Percentiles rank a stretch among this genome's conserved stretches.
Evolutionary conservation across 35 echinoderm and acorn worm genomes (phyloP).

Genomic region (Holothuria glaberrima): DNA sequence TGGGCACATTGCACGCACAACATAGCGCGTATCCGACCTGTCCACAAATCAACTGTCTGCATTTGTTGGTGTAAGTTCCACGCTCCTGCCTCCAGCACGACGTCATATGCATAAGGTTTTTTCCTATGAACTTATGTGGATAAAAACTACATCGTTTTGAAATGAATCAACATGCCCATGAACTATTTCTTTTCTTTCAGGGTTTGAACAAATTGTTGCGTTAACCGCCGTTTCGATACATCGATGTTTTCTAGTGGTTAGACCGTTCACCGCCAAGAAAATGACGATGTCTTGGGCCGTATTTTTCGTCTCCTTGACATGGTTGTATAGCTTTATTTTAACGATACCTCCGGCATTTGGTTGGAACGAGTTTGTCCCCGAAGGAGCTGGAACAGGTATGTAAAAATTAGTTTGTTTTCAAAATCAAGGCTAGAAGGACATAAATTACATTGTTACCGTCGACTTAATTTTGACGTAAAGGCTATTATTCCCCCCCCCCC

Average conservation of each 20-base stretch:
- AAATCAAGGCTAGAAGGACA: no score
- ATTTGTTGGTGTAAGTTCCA: no score
- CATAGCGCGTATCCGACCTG: no score
- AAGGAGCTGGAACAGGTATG: slow-evolving; percentile 92
- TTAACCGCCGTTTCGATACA: slow-evolving; percentile 76
- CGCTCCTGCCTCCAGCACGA: no score
- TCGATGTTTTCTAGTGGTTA: slow-evolving; percentile 81
- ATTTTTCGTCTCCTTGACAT: slow-evolving; percentile 65
- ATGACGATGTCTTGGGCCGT: slow-evolving; percentile 67
- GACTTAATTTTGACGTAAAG: no score
- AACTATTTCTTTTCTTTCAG: slow-evolving; percentile 24
- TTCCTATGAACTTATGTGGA: no score
- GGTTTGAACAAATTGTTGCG: slow-evolving; percentile 74
- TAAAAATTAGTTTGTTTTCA: neutral
- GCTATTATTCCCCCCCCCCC: no score
- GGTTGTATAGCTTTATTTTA: slow-evolving; percentile 77
- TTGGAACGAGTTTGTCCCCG: slow-evolving; percentile 73
- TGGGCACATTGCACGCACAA: no score
- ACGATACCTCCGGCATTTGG: slow-evolving; percentile 76
- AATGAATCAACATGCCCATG: no score
- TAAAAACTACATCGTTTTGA: neutral
- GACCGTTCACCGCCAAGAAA: slow-evolving; percentile 82
- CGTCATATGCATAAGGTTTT: no score
- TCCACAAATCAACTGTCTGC: no score
- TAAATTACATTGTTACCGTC: no score